Base-by-base conservation (phyloP, 1,140 invertebrate genomes). In the Cydia amplana region DNA sequence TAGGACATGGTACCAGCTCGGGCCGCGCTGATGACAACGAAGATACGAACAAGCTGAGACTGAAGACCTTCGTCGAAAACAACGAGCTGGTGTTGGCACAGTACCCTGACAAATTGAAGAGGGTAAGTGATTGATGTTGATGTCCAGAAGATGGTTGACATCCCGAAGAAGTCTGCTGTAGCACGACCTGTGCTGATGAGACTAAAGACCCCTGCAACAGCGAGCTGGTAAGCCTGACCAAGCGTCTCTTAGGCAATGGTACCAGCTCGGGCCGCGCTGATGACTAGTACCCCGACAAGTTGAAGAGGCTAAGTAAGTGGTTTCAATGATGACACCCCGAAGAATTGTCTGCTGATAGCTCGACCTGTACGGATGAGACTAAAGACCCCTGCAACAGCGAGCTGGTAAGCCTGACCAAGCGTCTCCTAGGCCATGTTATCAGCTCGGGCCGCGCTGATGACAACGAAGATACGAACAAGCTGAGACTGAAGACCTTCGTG, bases 1-100 rank as follows among this genome's bases (percentile, higher is more conserved):
- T 99, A 78, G 95, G 96, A 0, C 95, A 99, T 75, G 99, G 97
- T 0, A 95, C 96, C 74, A 97, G 96, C 25, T 98, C 98, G 16
- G 97, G 97, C 20, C 95, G 99, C n/a, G 97, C 96, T 3, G 99
- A 99, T 85, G 99, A 99, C 88, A 99, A 99, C 85, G 97, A 97
- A 88, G 97, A 98, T 81, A 99, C 99, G 0, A 99, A 99, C 83
- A 97, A 97, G 83, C 97, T 98, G 74, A 94, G 99, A 36, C 94
- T 99, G 63, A 94, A 96, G 67, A 99, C 99, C 73, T 99, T 99
- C 93, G 96, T 98, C 81, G 94, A 95, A 14, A 96, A 98, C 89
- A 99, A 98, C 79, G 95, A 97, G 78, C 96, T 97, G 78, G 98
- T 99, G 28, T 94, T 99, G 16, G 94, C 97, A n/a, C 95, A 97